These are phyloP conservation scores for Brevipalpus yothersi DNA, from an alignment of 1,140 invertebrate species.

Conservation along the genomic window DNA sequence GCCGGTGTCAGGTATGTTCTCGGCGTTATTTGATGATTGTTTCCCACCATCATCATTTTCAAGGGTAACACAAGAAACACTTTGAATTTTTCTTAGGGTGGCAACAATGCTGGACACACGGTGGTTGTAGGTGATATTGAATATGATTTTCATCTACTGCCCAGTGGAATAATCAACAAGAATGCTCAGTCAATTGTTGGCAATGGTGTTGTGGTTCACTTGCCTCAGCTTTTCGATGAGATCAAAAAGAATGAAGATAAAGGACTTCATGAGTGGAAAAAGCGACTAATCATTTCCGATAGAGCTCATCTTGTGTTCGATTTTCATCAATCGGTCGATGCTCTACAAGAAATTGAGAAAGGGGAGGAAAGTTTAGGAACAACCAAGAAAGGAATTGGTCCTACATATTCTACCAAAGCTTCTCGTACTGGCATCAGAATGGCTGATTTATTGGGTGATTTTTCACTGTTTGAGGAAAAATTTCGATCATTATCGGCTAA, in stretches of 20 bases:
- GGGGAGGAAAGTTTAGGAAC: slow-evolving; percentile 49
- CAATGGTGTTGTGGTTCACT: slow-evolving; percentile 94
- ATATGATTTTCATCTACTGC: slow-evolving; percentile 93
- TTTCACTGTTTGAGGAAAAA: slow-evolving; percentile 52
- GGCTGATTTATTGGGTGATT: slow-evolving; percentile 77
- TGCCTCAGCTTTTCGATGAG: slow-evolving; percentile 87
- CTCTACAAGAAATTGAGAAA: slow-evolving; percentile 63
- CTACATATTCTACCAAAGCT: slow-evolving; percentile 78
- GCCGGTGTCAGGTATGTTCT: slow-evolving; percentile 72
- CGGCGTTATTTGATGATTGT: background rate
- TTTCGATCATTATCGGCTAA: slow-evolving; percentile 51
- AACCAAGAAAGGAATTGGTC: slow-evolving; percentile 96
- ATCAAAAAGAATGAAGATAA: slow-evolving; percentile 72
- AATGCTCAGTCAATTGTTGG: slow-evolving; percentile 80
- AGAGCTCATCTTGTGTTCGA: slow-evolving; percentile 51
- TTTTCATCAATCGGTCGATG: slow-evolving; percentile 57
- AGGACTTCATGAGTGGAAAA: slow-evolving; percentile 53
- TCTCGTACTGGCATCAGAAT: slow-evolving; percentile 64
- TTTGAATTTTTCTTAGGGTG: slow-evolving; percentile 40
- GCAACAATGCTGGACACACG: slow-evolving; percentile 98
- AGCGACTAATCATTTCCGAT: slow-evolving; percentile 75
- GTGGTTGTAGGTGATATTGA: slow-evolving; percentile 76
- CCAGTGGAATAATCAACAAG: slow-evolving; percentile 83
- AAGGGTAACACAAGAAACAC: too few relatives aligned
- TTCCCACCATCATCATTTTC: background rate